Percentiles rank a stretch among this genome's conserved stretches.
Conservation (phyloP, 2,113 vertebrate genomes). For the Cygnus buccinator region DNA sequence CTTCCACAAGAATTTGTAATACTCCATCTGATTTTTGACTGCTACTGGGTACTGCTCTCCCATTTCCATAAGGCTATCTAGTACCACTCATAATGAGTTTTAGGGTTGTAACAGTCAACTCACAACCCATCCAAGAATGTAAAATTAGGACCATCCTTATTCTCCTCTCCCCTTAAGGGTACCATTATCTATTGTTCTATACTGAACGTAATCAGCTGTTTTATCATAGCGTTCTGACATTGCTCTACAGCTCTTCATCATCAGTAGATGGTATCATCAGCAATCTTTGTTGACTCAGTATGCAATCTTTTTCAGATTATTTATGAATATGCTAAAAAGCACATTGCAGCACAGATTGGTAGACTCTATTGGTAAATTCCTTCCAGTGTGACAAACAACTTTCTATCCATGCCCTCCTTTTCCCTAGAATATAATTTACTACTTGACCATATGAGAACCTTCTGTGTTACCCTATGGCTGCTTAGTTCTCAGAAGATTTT, state of each 20-base stretch:
- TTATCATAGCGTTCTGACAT: constrained; percentile 28
- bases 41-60: background rate
- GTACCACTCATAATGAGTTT: constrained; percentile 53
- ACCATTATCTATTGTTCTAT: constrained; percentile 42
- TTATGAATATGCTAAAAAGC: background rate
- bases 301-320: constrained; percentile 6
- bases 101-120: constrained; percentile 21
- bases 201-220: constrained; percentile 35
- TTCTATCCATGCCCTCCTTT: background rate
- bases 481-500: background rate
- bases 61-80: constrained; percentile 44
- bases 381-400: background rate
- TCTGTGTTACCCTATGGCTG: background rate
- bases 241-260: constrained; percentile 16
- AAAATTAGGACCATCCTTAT: constrained; percentile 33
- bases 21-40: constrained; percentile 33
- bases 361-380: background rate
- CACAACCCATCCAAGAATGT: background rate
- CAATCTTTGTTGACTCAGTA: background rate
- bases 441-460: background rate
- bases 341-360: background rate
- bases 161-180: background rate
- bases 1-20: constrained; percentile 50
- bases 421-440: background rate
- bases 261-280: background rate